Evolutionary conservation across 2,113 vertebrate species (phyloP).

Genomic region (Vulpes vulpes): DNA sequence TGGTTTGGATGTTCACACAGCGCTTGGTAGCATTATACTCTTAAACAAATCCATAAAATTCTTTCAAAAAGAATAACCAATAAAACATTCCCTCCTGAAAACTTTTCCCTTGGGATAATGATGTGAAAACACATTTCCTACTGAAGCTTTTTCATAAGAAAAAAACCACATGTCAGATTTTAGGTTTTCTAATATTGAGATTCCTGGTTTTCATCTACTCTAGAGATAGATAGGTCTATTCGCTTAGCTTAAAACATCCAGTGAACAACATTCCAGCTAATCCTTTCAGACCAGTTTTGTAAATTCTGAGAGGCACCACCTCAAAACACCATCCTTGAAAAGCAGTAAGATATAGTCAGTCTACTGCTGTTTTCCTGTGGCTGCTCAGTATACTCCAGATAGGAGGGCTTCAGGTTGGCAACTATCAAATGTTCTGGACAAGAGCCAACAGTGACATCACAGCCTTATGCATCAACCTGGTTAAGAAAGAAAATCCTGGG

Average conservation of each 20-base stretch:
- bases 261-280: not conserved
- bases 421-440: not conserved
- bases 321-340: not conserved
- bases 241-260: not conserved
- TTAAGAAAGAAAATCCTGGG: constrained; percentile 1
- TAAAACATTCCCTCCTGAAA: not conserved
- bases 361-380: not conserved
- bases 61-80: constrained; percentile 42
- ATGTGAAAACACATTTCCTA: not conserved
- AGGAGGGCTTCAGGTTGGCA: not conserved
- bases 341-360: not conserved
- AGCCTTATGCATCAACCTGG: not conserved
- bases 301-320: constrained; percentile 13
- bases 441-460: not conserved
- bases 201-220: not conserved
- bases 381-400: not conserved
- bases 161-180: not conserved
- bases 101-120: not conserved
- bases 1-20: not conserved
- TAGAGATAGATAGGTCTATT: not conserved
- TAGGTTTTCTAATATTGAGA: not conserved
- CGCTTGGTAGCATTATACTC: not conserved
- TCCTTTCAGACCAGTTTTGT: not conserved
- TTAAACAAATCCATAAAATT: not conserved
- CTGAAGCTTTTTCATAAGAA: not conserved